Conservation (phyloP, 1,140 invertebrate species). For the Chrysopa pallens region DNA sequence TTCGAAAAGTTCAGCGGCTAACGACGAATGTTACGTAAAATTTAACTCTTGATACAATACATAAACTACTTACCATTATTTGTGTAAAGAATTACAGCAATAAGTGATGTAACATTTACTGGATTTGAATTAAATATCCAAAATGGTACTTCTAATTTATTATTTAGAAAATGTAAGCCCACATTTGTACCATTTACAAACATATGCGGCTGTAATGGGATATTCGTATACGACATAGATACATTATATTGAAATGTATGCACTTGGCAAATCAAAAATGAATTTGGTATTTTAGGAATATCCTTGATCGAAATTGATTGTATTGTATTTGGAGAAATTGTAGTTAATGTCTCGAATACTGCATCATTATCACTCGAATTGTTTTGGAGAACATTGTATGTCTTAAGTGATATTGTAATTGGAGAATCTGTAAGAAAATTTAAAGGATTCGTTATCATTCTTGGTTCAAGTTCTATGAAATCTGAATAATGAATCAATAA, state of each 20-base stretch:
- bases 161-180: constrained; percentile 23
- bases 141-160: too few relatives aligned
- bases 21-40: too few relatives aligned
- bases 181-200: constrained; percentile 38
- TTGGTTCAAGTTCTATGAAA: too few relatives aligned
- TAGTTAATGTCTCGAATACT: background rate
- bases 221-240: constrained; percentile 32
- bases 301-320: constrained; percentile 26
- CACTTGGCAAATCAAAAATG: constrained; percentile 45
- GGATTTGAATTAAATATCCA: constrained; percentile 7
- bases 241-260: constrained; percentile 41
- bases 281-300: constrained; percentile 22
- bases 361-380: background rate
- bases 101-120: constrained; percentile 22
- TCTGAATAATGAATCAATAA: too few relatives aligned
- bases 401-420: background rate
- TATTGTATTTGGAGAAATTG: background rate
- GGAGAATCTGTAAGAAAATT: background rate
- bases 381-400: too few relatives aligned
- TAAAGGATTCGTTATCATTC: too few relatives aligned
- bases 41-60: too few relatives aligned
- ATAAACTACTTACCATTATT: constrained; percentile 32
- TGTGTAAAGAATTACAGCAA: constrained; percentile 34
- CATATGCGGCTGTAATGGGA: constrained; percentile 9
- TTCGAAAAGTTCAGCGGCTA: too few relatives aligned